Evolutionary conservation across 2,888 invertebrate species (phyloP), one percentile per base, ranked within the genome.

Genomic region (Apotomis capreana): DNA sequence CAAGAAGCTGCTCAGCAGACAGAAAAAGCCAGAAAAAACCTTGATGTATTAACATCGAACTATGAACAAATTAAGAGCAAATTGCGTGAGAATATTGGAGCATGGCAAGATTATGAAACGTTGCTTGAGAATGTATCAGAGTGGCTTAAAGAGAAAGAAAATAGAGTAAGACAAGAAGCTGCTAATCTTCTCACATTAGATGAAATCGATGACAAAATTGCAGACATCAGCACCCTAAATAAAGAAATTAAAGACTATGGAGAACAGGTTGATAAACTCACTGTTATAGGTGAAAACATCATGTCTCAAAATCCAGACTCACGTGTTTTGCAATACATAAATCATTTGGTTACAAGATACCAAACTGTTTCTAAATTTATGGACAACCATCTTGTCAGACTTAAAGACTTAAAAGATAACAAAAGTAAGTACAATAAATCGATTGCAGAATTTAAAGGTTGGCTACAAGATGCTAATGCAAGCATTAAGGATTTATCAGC

Each of bases 21-120:
- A 3, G 95, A 96, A 70, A 94, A 95, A 75, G 94, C 97, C 8
- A 93, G 95, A 49, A 94, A 94, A 52, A 97, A 97, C 79, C 92
- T 98, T 76, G 95, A 96, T 36, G 94, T 95, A 0, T 87, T 98
- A 4, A 95, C 95, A 75, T 93, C 94, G 8, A 95, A 95, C 76
- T 96, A 95, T 78, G 90, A 93, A 46, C 94, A 95, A 79, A 96
- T 97, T 4, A 96, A 96, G 83, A 89, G 91, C 36, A 89, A 95
- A 67, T 87, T 98, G 0, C 94, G 96, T 78, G 94, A 95, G 77
- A 96, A 96, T 79, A 95, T 97, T 9, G 94, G 94, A 44, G 90
- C 97, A 9, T 98, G 97, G 96, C 95, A 96, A 78, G 95, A 96
- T 76, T 98, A 98, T 84, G 98, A 98, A 83, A 89, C 93, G 8